These are phyloP conservation scores for Acrobasis consociella DNA, from an alignment of 2,888 invertebrate genomes.

Conservation along the genomic window DNA sequence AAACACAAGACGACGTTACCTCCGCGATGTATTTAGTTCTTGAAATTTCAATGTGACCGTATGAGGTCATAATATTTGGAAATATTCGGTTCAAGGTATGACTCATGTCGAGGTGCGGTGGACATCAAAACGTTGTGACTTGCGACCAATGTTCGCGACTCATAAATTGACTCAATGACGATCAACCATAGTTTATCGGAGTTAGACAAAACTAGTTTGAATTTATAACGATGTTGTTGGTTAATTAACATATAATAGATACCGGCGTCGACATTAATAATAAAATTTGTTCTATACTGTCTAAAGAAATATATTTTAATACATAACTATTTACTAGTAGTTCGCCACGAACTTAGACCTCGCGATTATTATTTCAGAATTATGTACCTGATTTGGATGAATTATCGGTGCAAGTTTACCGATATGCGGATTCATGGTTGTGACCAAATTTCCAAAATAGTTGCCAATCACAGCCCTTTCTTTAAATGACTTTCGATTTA, in stretches of 20 bases:
- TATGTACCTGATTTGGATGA: too few species aligned
- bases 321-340: too few species aligned
- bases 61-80: conserved; percentile 62
- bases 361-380: too few species aligned
- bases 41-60: conserved; percentile 49
- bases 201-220: conserved; percentile 2
- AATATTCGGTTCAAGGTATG: conserved; percentile 46
- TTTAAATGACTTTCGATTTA: too few species aligned
- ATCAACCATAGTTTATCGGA: conserved; percentile 7
- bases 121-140: conserved; percentile 42
- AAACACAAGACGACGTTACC: conserved; percentile 38
- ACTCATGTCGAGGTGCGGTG: conserved; percentile 44
- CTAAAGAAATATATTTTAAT: too few species aligned
- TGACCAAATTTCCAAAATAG: too few species aligned
- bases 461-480: too few species aligned
- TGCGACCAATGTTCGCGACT: conserved; percentile 21
- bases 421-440: too few species aligned
- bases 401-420: too few species aligned
- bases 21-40: conserved; percentile 47
- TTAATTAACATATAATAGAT: neutral
- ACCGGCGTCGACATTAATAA: neutral
- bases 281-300: too few species aligned
- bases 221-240: neutral
- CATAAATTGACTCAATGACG: conserved; percentile 33
- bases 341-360: too few species aligned